These are phyloP conservation scores for Zosterops japonicus DNA, from an alignment of 2,113 vertebrate species.

Conservation along the genomic window DNA sequence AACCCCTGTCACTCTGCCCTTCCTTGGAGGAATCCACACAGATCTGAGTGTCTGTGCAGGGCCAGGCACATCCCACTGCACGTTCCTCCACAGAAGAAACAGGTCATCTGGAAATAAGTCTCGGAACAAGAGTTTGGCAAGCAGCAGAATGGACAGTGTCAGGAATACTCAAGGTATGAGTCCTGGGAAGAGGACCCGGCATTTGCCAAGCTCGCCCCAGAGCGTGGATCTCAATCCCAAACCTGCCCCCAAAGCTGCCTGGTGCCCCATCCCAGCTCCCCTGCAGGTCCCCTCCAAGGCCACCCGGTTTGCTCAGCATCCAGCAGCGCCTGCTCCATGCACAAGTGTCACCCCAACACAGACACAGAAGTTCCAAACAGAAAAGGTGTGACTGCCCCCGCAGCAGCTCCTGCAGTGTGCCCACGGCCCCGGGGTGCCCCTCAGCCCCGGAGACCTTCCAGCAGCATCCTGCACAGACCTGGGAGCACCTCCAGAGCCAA, in stretches of 20 bases:
- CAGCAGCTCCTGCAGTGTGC: neutral
- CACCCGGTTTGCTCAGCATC: fast-evolving
- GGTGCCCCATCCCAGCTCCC: neutral
- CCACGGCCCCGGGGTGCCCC: neutral
- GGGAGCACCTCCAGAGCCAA: neutral
- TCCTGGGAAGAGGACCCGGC: neutral
- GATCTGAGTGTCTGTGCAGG: neutral
- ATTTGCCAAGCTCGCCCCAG: neutral
- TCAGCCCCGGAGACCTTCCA: neutral
- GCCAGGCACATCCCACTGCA: neutral
- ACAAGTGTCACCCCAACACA: neutral
- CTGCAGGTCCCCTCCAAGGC: neutral
- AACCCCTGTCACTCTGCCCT: neutral
- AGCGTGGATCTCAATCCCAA: fast-evolving
- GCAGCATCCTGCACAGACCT: neutral
- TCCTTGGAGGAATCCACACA: neutral
- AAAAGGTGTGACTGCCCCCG: neutral
- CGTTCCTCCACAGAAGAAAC: neutral
- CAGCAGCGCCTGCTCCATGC: neutral
- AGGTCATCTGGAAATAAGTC: neutral
- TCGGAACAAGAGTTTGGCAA: neutral
- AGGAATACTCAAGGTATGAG: fast-evolving
- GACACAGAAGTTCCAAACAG: neutral
- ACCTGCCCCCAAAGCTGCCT: neutral
- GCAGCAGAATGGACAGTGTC: fast-evolving